These are phyloP conservation scores for Aelia acuminata DNA, from an alignment of 2,888 invertebrate species.

Conservation along the genomic window DNA sequence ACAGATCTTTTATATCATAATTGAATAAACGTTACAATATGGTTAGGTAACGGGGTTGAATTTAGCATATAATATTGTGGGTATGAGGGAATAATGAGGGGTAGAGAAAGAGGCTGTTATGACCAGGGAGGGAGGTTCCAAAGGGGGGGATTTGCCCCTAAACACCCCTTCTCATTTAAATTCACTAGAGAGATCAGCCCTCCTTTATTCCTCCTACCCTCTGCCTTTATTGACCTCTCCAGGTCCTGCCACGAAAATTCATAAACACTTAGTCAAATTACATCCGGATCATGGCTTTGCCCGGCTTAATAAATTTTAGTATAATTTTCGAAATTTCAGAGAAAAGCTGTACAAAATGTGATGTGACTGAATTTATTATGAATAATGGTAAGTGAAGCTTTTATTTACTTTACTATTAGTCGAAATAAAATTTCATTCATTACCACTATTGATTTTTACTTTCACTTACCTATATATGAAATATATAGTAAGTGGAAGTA, in stretches of 20 bases:
- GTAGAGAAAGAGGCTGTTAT: conserved; percentile 38
- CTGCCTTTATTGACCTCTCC: conserved; percentile 46
- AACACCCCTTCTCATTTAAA: conserved; percentile 51
- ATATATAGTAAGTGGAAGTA: too few species aligned
- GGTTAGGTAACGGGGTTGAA: not conserved
- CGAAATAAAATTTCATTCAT: too few species aligned
- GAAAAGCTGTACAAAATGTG: too few species aligned
- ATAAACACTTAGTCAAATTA: conserved; percentile 51
- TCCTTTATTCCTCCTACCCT: conserved; percentile 37
- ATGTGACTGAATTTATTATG: not conserved
- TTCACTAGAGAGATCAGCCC: conserved; percentile 48
- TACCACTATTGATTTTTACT: too few species aligned
- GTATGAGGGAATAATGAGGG: conserved; percentile 44
- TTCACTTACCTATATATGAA: too few species aligned
- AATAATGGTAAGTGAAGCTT: too few species aligned
- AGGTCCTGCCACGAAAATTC: conserved; percentile 23
- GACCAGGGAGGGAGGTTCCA: not conserved
- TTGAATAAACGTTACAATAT: not conserved
- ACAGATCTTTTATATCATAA: not conserved
- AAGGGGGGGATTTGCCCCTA: not conserved
- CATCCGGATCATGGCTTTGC: conserved; percentile 17
- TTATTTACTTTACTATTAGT: too few species aligned
- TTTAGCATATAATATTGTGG: conserved; percentile 36
- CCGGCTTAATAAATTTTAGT: too few species aligned
- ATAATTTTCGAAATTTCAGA: too few species aligned